These are phyloP conservation scores for Oryzias celebensis DNA, from an alignment of 2,113 vertebrate species.

Conservation along the genomic window DNA sequence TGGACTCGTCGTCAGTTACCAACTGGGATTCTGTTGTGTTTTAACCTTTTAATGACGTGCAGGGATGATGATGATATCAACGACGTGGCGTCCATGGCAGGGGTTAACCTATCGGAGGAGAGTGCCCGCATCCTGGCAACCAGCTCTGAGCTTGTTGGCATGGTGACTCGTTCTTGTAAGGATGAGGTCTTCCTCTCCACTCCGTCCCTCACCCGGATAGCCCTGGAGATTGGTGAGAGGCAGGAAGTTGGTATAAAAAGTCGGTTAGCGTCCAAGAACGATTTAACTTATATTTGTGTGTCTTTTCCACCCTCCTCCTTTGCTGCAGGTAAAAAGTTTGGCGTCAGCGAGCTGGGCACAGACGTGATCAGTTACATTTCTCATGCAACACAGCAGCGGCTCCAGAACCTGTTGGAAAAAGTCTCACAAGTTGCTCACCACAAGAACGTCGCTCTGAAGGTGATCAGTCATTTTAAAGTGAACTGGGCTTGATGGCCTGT, in stretches of 20 bases:
- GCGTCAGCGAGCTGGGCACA: slow-evolving; percentile 85
- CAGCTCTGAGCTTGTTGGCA: slow-evolving; percentile 87
- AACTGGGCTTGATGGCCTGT: not conserved
- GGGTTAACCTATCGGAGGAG: slow-evolving; percentile 91
- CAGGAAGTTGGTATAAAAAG: no score
- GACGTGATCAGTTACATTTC: slow-evolving; percentile 90
- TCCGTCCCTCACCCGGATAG: slow-evolving; percentile 81
- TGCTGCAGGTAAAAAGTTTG: slow-evolving; percentile 85
- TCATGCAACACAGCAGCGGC: slow-evolving; percentile 86
- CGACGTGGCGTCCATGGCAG: slow-evolving; percentile 91
- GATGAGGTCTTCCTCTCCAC: slow-evolving; percentile 88
- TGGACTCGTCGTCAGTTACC: no score
- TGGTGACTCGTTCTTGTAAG: slow-evolving; percentile 89
- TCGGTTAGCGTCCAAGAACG: no score
- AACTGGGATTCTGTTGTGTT: no score
- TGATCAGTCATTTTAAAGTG: slow-evolving; percentile 46
- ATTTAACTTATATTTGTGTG: no score
- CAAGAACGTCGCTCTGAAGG: slow-evolving; percentile 87
- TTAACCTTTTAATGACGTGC: slow-evolving; percentile 1
- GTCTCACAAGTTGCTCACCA: slow-evolving; percentile 88
- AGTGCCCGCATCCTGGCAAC: slow-evolving; percentile 90
- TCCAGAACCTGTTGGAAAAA: slow-evolving; percentile 88
- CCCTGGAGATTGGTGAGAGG: slow-evolving; percentile 85
- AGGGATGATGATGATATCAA: slow-evolving; percentile 95
- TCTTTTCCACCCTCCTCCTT: not conserved